Evolutionary conservation across 2,888 invertebrate genomes (phyloP).

Genomic region (Xanthorhoe spadicearia): DNA sequence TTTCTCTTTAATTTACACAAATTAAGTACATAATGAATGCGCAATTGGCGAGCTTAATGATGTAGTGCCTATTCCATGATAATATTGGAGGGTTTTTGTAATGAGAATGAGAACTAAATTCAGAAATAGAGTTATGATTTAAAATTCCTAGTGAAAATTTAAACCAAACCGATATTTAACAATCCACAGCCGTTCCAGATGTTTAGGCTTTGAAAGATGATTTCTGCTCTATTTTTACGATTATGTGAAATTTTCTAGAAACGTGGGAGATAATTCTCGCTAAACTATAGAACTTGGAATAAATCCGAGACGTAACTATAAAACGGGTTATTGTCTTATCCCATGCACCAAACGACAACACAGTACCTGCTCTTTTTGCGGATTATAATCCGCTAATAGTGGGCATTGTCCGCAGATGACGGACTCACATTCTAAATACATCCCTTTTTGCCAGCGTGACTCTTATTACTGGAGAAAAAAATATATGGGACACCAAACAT

Average conservation of each 20-base stretch:
- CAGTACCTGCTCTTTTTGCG: constrained; percentile 81
- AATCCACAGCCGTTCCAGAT: neutral
- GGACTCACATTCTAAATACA: constrained; percentile 65
- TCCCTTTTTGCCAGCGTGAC: constrained; percentile 54
- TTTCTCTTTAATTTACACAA: no score
- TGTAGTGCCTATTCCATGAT: no score
- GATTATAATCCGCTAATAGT: constrained; percentile 81
- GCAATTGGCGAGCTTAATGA: no score
- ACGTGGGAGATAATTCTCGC: constrained; percentile 7
- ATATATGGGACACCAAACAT: constrained; percentile 47
- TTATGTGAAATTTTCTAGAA: constrained; percentile 13
- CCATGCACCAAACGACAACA: constrained; percentile 46
- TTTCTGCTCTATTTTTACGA: neutral
- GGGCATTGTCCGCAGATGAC: constrained; percentile 81
- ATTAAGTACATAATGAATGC: no score
- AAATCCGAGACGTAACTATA: constrained; percentile 31
- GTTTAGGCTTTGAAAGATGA: neutral
- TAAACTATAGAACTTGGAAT: constrained; percentile 7
- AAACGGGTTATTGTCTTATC: constrained; percentile 42
- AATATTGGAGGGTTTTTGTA: no score
- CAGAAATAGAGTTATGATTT: no score
- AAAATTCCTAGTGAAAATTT: no score
- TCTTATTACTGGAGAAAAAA: constrained; percentile 51
- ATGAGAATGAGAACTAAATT: no score
- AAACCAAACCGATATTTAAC: neutral